These are phyloP conservation scores for Phalloptychus januarius DNA, from an alignment of 2,797 vertebrate species.

Conservation along the genomic window DNA sequence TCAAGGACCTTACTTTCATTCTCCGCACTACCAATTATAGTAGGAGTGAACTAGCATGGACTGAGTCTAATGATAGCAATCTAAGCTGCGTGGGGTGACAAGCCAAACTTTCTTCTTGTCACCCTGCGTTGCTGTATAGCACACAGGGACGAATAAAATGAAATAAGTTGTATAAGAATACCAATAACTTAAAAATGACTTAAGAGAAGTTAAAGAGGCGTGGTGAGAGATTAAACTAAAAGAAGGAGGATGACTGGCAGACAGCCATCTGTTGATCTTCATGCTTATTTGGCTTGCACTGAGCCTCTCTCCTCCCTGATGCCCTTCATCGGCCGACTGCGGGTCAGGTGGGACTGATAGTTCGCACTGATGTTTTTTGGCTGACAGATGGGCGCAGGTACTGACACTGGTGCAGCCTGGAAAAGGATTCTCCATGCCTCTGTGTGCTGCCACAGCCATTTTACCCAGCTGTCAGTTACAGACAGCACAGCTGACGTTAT, in stretches of 20 bases:
- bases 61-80: constrained; percentile 66
- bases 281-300: constrained; percentile 68
- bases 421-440: constrained; percentile 77
- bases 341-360: constrained; percentile 76
- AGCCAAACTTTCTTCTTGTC: constrained; percentile 44
- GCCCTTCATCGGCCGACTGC: constrained; percentile 42
- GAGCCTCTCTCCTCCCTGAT: constrained; percentile 32
- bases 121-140: constrained; percentile 20
- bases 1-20: constrained; percentile 60
- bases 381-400: constrained; percentile 71
- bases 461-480: constrained; percentile 78
- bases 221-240: constrained; percentile 12
- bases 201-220: neutral
- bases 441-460: constrained; percentile 77
- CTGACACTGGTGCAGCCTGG: constrained; percentile 65
- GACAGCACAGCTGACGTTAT: constrained; percentile 69
- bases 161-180: constrained; percentile 2
- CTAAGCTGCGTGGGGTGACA: constrained; percentile 33
- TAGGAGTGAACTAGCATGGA: constrained; percentile 54
- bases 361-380: constrained; percentile 52
- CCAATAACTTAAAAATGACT: constrained; percentile 7
- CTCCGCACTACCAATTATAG: constrained; percentile 61
- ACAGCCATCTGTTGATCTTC: constrained; percentile 74
- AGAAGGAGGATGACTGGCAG: constrained; percentile 51
- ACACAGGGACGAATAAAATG: constrained; percentile 28